Evolutionary conservation across 2,888 invertebrate genomes (phyloP).

Genomic region (Yponomeuta cagnagella): DNA sequence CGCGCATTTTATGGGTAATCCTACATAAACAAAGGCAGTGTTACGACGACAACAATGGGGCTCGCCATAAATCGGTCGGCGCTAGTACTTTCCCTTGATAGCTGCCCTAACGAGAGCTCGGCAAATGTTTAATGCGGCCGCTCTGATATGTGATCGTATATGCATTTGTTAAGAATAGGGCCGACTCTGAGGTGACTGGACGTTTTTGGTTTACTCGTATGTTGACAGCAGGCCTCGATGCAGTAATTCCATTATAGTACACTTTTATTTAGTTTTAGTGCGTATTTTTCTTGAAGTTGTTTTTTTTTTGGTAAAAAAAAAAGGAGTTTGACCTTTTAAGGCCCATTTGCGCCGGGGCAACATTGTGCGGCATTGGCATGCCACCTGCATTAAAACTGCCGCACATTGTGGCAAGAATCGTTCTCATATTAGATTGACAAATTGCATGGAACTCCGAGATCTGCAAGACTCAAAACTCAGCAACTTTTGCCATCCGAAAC

Average conservation of each 20-base stretch:
- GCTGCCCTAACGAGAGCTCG: conserved; percentile 8
- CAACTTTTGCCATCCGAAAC: not conserved
- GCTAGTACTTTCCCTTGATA: conserved; percentile 10
- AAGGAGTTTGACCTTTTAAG: too few species aligned
- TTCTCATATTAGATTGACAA: too few species aligned
- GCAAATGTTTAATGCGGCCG: not conserved
- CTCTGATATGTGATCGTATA: not conserved
- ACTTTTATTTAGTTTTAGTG: too few species aligned
- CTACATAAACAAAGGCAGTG: not conserved
- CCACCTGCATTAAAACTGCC: too few species aligned
- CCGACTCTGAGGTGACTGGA: not conserved
- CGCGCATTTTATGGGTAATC: too few species aligned
- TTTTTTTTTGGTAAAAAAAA: too few species aligned
- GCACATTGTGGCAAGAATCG: too few species aligned
- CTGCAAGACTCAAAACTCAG: not conserved
- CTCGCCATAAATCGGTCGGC: conserved; percentile 4
- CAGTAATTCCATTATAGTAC: too few species aligned
- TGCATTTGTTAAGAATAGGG: not conserved
- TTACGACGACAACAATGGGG: not conserved
- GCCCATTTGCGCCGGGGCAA: too few species aligned
- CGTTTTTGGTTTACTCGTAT: not conserved
- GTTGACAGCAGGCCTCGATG: not conserved
- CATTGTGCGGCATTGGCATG: too few species aligned
- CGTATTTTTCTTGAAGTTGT: too few species aligned
- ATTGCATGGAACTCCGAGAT: not conserved